These are phyloP conservation scores for Brachionus sp. DNA, from an alignment of 1,140 invertebrate species.

Conservation along the genomic window DNA sequence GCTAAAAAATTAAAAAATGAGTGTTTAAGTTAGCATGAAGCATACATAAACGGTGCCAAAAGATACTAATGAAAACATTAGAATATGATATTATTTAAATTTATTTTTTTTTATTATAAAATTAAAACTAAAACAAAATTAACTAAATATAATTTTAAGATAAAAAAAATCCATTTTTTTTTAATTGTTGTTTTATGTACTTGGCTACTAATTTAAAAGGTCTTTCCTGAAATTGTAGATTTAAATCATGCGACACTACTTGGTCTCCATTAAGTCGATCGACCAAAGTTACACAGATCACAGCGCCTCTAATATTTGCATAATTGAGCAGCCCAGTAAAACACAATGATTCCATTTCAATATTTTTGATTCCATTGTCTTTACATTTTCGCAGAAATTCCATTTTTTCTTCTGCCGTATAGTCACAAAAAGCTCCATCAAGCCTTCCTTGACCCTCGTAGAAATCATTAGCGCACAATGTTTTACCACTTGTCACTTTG, in stretches of 20 bases:
- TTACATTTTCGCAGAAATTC: constrained; percentile 75
- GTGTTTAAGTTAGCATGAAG: no score
- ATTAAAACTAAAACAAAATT: no score
- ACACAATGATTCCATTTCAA: constrained; percentile 92
- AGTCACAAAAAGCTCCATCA: constrained; percentile 95
- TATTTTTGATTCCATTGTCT: constrained; percentile 81
- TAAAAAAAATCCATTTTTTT: no score
- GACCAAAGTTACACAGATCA: constrained; percentile 86
- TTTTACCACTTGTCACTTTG: constrained; percentile 81
- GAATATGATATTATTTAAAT: no score
- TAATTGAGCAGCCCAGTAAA: constrained; percentile 89
- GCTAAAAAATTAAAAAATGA: no score
- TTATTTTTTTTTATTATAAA: no score
- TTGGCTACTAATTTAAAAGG: constrained; percentile 80
- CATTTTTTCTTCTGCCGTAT: constrained; percentile 80
- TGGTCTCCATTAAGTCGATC: constrained; percentile 90
- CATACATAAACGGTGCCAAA: no score
- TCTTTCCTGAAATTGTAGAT: constrained; percentile 86
- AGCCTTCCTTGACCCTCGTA: constrained; percentile 91
- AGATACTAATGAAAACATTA: no score
- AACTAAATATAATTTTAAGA: no score
- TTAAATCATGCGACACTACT: constrained; percentile 76
- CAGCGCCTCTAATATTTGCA: constrained; percentile 79
- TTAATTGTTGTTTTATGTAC: constrained; percentile 77
- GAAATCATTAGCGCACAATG: constrained; percentile 92